A percentile compares a stretch with the other conserved stretches of the same genome.
Conservation (phyloP, 1,140 invertebrate species). For the Euura saliciscinereae region DNA sequence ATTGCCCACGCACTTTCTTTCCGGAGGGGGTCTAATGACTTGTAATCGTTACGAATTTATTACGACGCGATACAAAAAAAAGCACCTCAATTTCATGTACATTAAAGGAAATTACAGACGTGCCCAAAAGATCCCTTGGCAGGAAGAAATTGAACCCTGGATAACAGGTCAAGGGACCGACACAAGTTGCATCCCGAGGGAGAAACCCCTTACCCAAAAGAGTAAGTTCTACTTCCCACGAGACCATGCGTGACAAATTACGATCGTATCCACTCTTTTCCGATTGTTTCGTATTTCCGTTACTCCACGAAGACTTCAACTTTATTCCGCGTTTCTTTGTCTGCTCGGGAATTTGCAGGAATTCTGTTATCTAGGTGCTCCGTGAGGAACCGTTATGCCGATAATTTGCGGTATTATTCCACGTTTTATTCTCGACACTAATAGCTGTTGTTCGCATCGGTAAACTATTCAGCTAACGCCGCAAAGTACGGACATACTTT, state of each 20-base stretch:
- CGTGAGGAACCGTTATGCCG: too few relatives aligned
- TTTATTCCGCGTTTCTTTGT: background rate
- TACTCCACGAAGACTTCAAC: background rate
- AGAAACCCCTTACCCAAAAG: conserved; percentile 16
- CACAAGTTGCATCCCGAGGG: background rate
- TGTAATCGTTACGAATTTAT: conserved; percentile 4
- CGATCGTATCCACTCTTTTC: conserved; percentile 25
- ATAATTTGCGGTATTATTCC: background rate
- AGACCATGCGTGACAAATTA: conserved; percentile 52
- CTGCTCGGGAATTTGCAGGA: too few relatives aligned
- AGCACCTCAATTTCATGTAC: too few relatives aligned
- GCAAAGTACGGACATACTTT: background rate
- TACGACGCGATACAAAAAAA: background rate
- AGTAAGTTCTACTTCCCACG: conserved; percentile 44
- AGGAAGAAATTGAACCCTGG: background rate
- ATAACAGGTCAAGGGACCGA: background rate
- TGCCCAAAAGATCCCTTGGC: background rate
- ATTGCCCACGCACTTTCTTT: conserved; percentile 3
- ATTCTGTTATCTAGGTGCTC: too few relatives aligned
- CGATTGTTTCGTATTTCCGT: conserved; percentile 10
- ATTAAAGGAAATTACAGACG: too few relatives aligned
- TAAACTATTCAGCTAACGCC: background rate
- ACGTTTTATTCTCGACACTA: background rate
- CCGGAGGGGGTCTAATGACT: background rate
- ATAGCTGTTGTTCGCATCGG: background rate